Evolutionary conservation across 2,797 vertebrate genomes (phyloP).

Genomic region (Chiroxiphia lanceolata): DNA sequence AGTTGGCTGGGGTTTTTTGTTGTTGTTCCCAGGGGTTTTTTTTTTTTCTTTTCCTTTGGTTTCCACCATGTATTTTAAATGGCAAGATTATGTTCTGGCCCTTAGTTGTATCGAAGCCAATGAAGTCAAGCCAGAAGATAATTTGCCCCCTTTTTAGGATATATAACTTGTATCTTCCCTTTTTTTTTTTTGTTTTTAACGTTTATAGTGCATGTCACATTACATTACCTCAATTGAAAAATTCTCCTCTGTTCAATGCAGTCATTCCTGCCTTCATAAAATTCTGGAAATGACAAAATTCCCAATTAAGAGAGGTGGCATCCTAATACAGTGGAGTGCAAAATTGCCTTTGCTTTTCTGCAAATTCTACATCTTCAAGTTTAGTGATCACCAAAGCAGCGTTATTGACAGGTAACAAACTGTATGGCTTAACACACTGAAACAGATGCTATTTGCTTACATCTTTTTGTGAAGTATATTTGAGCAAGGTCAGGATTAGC

Average conservation of each 20-base stretch:
- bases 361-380: neutral
- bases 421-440: neutral
- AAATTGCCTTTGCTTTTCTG: neutral
- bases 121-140: neutral
- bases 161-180: neutral
- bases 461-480: neutral
- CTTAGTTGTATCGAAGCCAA: neutral
- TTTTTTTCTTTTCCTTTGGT: neutral
- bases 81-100: neutral
- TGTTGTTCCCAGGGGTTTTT: neutral
- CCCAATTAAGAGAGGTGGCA: neutral
- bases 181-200: neutral
- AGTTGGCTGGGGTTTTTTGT: neutral
- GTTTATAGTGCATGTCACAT: neutral
- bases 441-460: neutral
- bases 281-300: neutral
- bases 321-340: neutral
- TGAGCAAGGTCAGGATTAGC: neutral
- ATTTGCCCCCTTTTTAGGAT: neutral
- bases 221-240: neutral
- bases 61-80: neutral
- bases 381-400: neutral
- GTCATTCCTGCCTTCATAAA: neutral
- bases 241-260: neutral
- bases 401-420: neutral